Evolutionary conservation across 2,113 vertebrate genomes (phyloP), one percentile per base, ranked within the genome.

Genomic region (Ochotona curzoniae): DNA sequence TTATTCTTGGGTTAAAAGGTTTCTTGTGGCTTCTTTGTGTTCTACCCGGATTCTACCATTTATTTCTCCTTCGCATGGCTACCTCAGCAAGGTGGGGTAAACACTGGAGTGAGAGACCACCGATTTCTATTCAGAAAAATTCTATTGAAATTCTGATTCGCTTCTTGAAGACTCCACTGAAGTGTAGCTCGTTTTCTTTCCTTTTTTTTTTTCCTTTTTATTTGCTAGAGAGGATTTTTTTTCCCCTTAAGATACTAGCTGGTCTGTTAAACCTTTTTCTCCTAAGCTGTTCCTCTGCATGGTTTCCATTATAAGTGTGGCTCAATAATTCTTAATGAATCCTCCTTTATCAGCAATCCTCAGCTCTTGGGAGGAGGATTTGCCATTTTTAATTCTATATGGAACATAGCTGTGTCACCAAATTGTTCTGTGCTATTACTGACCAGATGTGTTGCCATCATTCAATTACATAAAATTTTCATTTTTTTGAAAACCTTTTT

Each of bases 311-410:
- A 93, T 83, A 35, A 97, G 87, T 70, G 71, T 81, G 0, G 7
- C 80, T 93, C 97, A 96, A 96, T 96, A 96, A 94, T 95, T 97
- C 96, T 97, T 96, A 97, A 97, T 30, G 0, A 97, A 97, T 93
- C 30, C 44, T 95, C 18, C 83, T 97, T 97, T 97, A 97, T 97
- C 96, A 97, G 93, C 75, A 97, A 80, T 88, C 90, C 70, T 98
- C 95, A 96, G 96, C 87, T 92, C 32, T 93, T 93, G 61, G 89
- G 93, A 96, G 83, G 73, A 95, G 94, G 89, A 96, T 89, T 96
- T 82, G 85, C 92, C 86, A 12, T 0, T 7, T 86, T 94, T 86
- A 96, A 95, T 97, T 97, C 95, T 93, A 93, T 96, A 93, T 12
- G 71, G 84, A 96, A 97, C 28, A 81, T n/a, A 95, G 96, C 94